Base-by-base conservation (phyloP, 2,888 invertebrate genomes). In the Cantharis lateralis region DNA sequence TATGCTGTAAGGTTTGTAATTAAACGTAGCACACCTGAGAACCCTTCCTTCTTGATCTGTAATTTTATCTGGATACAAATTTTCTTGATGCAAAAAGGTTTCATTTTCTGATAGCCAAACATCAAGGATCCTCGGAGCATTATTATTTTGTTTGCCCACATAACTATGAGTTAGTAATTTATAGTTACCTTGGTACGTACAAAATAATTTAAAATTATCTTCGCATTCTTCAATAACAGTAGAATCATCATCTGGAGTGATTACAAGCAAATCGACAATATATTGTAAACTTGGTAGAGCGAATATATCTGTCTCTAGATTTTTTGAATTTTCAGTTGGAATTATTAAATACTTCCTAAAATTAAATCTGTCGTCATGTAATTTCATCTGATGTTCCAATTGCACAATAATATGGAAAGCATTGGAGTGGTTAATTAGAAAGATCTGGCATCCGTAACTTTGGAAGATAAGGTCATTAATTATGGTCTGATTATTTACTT, bases 1-100 rank as follows among this genome's bases (percentile, higher is more conserved):
- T 71, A 92, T 86, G n/a, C 88, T 88, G 82, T 92, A 93, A 0
- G 93, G 93, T 81, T 90, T 90, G 82, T 93, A 93, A 48, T 89
- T 89, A 83, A 93, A 92, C 75, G 90, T 89, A 10, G 91, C 90
- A 24, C 91, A 88, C 83, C 86, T 90, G 5, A 92, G 81, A 0
- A 81, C 82, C 85, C 86, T 83, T 62, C 87, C 86, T 74, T 82
- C 73, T 76, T 86, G 81, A 77, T 85, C 76, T 3, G 18, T 26
- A 13, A 85, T 62, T 81, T 85, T 85, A 78, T 85, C 79, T 7
- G 82, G 82, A 79, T 79, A 85, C 28, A 85, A 82, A 82, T 81
- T 71, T 62, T 61, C 73, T 20, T 76, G 71, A 11, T 64, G n/a
- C 18, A 71, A 15, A 74, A 84, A 84, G 15, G 80, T 81, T 61